Base-by-base conservation (phyloP, 2,113 vertebrate genomes). In the Ammodytes dubius region DNA sequence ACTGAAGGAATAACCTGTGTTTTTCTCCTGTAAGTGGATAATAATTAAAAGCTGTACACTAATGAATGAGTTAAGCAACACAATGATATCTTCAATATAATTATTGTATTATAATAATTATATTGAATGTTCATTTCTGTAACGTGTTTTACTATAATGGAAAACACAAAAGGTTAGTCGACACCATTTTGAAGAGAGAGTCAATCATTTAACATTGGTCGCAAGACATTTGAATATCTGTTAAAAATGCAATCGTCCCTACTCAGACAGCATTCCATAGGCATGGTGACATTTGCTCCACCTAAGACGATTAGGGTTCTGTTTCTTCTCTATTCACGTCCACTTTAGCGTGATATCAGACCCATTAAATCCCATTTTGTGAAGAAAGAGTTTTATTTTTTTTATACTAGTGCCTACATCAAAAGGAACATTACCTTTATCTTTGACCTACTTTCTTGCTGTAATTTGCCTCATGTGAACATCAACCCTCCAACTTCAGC, bases 341-440 rank as follows among this genome's bases (percentile, higher is more conserved):
- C 59, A 45, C 49, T 52, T 49, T 61, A 7, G 6, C 2, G 7
- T 39, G 52, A 52, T 76, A 69, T 49, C 39, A 40, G 17, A 68
- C 37, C 57, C 73, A 58, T 76, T 72, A 70, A 79, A 85, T 73
- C 64, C 58, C 0, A 67, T 84, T 81, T 50, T n/a, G 19, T 27
- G 15, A 67, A 77, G n/a, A 50, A 60, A 56, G 66, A 54, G 4
- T 1, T 4, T 4, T 46, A 10, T 2, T 68, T 69, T 52, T 64
- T 57, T 70, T 66, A 27, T 27, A 49, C 17, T 7, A 6, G 37
- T 65, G 64, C 60, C 60, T n/a, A 73, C 63, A 81, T 79, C 64
- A 83, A 85, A 82, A 68, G 40, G 19, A 78, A 49, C 71, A 46
- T 47, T 66, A 84, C 74, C 78, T 88, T 80, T 82, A 80, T 79